Conservation (phyloP, 2,797 vertebrate species). For the Sebastes baramenuke region DNA sequence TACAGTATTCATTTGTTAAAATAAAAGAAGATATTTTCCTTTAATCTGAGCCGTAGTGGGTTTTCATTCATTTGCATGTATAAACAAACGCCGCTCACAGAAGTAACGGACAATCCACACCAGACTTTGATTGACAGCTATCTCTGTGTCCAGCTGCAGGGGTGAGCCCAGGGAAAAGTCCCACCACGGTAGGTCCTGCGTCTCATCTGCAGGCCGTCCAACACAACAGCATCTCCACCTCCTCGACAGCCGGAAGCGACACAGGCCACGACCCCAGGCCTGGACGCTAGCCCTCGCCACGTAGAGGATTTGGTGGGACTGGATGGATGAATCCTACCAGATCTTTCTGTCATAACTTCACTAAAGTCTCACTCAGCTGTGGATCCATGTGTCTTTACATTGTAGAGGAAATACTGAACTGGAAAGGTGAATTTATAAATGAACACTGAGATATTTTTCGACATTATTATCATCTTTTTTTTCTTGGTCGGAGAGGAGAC, state of each 20-base stretch:
- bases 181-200: constrained; percentile 83
- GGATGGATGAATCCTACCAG: constrained; percentile 4
- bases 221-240: constrained; percentile 96
- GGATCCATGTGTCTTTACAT: constrained; percentile 7
- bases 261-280: constrained; percentile 83
- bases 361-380: constrained; percentile 24
- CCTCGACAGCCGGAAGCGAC: constrained; percentile 85
- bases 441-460: constrained; percentile 30
- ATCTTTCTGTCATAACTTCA: constrained; percentile 9
- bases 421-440: constrained; percentile 20
- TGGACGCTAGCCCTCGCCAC: constrained; percentile 85
- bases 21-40: constrained; percentile 80
- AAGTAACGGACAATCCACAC: constrained; percentile 1
- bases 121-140: constrained; percentile 70
- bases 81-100: not conserved
- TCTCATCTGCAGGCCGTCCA: constrained; percentile 93
- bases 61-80: constrained; percentile 49
- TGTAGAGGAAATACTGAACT: constrained; percentile 36
- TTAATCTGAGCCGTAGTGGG: constrained; percentile 49
- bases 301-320: not conserved
- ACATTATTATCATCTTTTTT: not conserved
- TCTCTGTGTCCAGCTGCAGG: constrained; percentile 89
- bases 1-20: constrained; percentile 73
- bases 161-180: constrained; percentile 90
- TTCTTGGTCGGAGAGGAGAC: constrained; percentile 7